A percentile compares a stretch with the other conserved stretches of the same genome.
Evolutionary conservation across 1,140 invertebrate species (phyloP).

Genomic region (Dolichoris vasculosae): DNA sequence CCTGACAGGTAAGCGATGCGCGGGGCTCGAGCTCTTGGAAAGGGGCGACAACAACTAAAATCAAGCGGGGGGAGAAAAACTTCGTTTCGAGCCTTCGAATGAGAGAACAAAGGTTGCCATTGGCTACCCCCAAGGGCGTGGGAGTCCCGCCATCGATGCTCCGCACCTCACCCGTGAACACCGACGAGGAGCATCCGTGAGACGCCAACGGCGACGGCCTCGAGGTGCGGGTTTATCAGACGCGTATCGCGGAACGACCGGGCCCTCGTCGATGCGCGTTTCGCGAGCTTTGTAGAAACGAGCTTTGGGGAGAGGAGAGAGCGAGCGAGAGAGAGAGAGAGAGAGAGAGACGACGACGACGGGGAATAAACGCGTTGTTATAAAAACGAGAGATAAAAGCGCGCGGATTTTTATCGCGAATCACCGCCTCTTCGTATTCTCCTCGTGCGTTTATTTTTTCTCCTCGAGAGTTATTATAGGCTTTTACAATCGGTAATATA

Average conservation of each 20-base stretch:
- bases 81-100: conserved; percentile 38
- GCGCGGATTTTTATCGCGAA: background rate
- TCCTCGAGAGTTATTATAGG: background rate
- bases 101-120: conserved; percentile 52
- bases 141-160: background rate
- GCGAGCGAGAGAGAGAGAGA: too few species aligned
- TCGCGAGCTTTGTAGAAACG: too few species aligned
- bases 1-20: conserved; percentile 37
- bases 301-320: too few species aligned
- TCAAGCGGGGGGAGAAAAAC: conserved; percentile 42
- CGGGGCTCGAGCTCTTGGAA: background rate
- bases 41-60: background rate
- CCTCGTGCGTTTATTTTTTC: background rate
- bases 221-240: background rate
- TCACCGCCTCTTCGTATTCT: background rate
- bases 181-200: background rate
- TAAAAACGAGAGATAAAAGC: too few species aligned
- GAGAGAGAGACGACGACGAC: too few species aligned
- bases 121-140: conserved; percentile 35
- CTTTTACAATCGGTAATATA: background rate
- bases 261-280: too few species aligned
- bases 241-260: background rate
- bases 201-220: background rate
- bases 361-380: too few species aligned
- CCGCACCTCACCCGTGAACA: background rate